Conservation (phyloP, 2,888 invertebrate species). For the Metellina segmentata region DNA sequence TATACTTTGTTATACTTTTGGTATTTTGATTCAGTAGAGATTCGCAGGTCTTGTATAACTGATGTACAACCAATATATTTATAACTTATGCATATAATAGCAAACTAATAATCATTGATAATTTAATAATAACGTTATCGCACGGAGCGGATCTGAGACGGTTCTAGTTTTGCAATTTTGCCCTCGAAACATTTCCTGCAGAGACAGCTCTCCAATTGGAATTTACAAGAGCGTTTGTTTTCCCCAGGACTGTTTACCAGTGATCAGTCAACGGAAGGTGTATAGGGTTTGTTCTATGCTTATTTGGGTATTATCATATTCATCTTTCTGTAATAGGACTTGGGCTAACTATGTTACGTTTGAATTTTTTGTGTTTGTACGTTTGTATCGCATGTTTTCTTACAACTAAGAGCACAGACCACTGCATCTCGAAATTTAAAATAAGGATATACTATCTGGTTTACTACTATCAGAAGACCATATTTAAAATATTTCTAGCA, state of each 20-base stretch:
- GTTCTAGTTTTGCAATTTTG: conserved; percentile 66
- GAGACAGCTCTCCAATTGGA: conserved; percentile 42
- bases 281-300: conserved; percentile 25
- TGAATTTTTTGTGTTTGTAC: not conserved
- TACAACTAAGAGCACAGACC: no score
- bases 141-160: conserved; percentile 24
- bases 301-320: conserved; percentile 39
- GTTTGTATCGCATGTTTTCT: not conserved
- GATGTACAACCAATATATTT: no score
- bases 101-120: no score
- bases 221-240: conserved; percentile 41
- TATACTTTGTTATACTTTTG: no score
- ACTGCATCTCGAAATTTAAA: no score
- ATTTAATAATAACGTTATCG: conserved; percentile 67
- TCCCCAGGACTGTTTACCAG: conserved; percentile 36
- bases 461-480: no score
- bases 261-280: conserved; percentile 59
- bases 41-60: no score
- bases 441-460: no score
- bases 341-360: not conserved
- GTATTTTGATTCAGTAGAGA: no score
- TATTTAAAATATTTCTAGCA: no score
- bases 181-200: conserved; percentile 22
- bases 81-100: no score
- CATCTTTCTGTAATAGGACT: not conserved